Percentiles rank a stretch among this genome's conserved stretches.
Conservation (phyloP, 1,140 invertebrate genomes). For the Halyomorpha halys region DNA sequence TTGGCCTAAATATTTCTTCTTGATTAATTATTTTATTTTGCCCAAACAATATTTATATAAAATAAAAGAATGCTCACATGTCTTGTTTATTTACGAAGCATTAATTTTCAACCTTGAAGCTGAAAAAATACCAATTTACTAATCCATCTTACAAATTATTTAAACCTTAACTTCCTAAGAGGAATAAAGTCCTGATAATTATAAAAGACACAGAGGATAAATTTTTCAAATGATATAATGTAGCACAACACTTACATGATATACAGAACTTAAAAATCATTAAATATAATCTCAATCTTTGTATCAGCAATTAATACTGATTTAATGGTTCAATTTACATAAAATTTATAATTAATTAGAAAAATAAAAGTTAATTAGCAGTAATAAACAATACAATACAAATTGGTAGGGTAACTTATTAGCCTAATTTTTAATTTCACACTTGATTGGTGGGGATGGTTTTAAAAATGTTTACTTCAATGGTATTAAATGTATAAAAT, state of each 20-base stretch:
- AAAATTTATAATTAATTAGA: conserved; percentile 5
- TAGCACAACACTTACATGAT: conserved; percentile 10
- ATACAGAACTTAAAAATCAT: conserved; percentile 1
- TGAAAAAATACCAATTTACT: no score
- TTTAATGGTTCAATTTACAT: background rate
- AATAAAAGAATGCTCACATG: no score
- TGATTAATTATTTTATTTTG: no score
- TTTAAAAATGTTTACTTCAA: background rate
- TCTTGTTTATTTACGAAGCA: no score
- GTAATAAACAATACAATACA: background rate
- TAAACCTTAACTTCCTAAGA: no score
- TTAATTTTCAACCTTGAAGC: no score
- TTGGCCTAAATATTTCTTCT: no score
- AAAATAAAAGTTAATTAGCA: conserved; percentile 6
- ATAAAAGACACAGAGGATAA: no score
- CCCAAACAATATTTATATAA: no score
- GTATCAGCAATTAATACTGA: conserved; percentile 1
- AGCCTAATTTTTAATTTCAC: conserved; percentile 2
- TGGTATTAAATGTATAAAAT: conserved; percentile 17
- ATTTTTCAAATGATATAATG: conserved; percentile 2
- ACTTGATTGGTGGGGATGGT: background rate
- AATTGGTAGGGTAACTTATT: conserved; percentile 6
- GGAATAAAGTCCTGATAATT: no score
- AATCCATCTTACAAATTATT: no score
- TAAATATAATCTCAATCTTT: background rate